Evolutionary conservation across 2,888 invertebrate genomes (phyloP).

Genomic region (Sinelater perroti): DNA sequence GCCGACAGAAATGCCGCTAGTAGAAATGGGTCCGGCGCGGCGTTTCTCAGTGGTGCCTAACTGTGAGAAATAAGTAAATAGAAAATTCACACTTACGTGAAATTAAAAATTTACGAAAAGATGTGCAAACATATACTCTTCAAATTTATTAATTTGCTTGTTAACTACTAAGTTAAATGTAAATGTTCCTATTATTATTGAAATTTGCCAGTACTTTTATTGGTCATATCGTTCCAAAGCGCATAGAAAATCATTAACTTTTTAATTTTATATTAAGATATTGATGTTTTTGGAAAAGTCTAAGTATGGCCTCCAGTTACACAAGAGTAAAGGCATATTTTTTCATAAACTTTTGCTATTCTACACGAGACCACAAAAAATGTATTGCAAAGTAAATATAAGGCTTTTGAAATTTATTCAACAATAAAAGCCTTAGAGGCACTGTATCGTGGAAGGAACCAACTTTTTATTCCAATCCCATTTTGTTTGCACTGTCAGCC

Average conservation of each 20-base stretch:
- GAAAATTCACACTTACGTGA: too few species aligned
- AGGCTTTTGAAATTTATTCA: conserved; percentile 22
- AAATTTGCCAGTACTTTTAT: too few species aligned
- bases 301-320: conserved; percentile 21
- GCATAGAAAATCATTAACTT: too few species aligned
- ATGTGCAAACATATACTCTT: not conserved
- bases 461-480: conserved; percentile 2
- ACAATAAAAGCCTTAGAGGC: conserved; percentile 19
- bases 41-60: too few species aligned
- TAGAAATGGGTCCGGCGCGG: too few species aligned
- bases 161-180: too few species aligned
- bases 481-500: conserved; percentile 12
- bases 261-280: too few species aligned
- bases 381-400: conserved; percentile 19
- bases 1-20: conserved; percentile 7
- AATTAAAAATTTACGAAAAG: too few species aligned
- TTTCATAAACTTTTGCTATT: conserved; percentile 29
- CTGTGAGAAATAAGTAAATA: too few species aligned
- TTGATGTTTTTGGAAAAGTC: conserved; percentile 22
- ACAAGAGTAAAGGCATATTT: conserved; percentile 25
- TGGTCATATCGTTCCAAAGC: too few species aligned
- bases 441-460: conserved; percentile 13
- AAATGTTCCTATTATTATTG: too few species aligned
- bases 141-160: too few species aligned
- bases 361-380: conserved; percentile 22